A percentile compares a stretch with the other conserved stretches of the same genome.
Conservation (phyloP, 2,888 invertebrate species). For the Polietes domitor region DNA sequence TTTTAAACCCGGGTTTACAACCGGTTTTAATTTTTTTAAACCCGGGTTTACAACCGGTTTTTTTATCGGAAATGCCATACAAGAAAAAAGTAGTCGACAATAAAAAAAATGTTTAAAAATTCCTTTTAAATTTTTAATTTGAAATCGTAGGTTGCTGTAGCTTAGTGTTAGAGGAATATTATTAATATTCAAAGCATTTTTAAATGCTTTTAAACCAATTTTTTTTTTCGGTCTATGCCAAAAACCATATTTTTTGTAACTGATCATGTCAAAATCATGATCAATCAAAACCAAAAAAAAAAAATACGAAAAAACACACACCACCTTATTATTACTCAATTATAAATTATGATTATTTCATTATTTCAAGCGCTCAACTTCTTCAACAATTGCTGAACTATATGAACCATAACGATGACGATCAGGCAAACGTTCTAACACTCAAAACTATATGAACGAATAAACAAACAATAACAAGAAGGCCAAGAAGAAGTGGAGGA, state of each 20-base stretch:
- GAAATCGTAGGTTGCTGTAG: not conserved
- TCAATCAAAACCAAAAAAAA: slow-evolving; percentile 10
- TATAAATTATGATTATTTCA: slow-evolving; percentile 52
- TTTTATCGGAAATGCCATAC: too few relatives aligned
- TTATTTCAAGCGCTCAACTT: slow-evolving; percentile 16
- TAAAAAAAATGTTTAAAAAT: too few relatives aligned
- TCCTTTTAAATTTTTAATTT: too few relatives aligned
- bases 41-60: too few relatives aligned
- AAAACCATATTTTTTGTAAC: slow-evolving; percentile 20
- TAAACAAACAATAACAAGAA: not conserved
- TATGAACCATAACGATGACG: too few relatives aligned
- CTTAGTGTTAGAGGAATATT: not conserved
- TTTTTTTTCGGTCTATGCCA: too few relatives aligned
- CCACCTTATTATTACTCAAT: slow-evolving; percentile 47
- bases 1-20: too few relatives aligned
- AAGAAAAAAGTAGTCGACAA: too few relatives aligned
- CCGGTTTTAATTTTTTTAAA: too few relatives aligned
- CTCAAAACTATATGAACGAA: not conserved
- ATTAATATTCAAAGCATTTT: not conserved
- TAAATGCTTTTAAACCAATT: too few relatives aligned
- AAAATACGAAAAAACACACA: not conserved
- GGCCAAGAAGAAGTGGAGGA: not conserved
- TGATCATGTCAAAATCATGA: slow-evolving; percentile 50
- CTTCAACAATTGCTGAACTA: not conserved
- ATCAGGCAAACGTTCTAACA: too few relatives aligned